Evolutionary conservation across 2,888 invertebrate species (phyloP).

Genomic region (Leptinotarsa peninsularis): DNA sequence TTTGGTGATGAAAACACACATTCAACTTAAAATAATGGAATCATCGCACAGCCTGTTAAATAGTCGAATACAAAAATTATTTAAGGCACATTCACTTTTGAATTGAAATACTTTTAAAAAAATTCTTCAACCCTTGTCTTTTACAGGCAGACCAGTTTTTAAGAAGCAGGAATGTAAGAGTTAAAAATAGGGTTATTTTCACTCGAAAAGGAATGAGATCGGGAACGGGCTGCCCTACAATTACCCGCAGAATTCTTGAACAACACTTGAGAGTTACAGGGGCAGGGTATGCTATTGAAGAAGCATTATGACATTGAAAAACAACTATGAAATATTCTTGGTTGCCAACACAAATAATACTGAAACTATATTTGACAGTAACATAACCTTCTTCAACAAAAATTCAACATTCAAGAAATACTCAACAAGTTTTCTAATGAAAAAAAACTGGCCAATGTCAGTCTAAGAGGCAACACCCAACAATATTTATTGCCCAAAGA

Average conservation of each 20-base stretch:
- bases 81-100: constrained; percentile 49
- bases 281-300: too few relatives aligned
- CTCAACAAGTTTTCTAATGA: neutral
- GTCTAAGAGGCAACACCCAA: neutral
- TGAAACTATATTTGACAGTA: too few relatives aligned
- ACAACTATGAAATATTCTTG: too few relatives aligned
- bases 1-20: constrained; percentile 14
- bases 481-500: neutral
- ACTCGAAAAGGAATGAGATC: too few relatives aligned
- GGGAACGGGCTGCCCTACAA: too few relatives aligned
- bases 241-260: neutral
- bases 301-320: too few relatives aligned
- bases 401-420: neutral
- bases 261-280: neutral
- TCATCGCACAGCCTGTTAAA: constrained; percentile 51
- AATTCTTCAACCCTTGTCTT: neutral
- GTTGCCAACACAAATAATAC: too few relatives aligned
- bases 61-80: constrained; percentile 39
- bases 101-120: constrained; percentile 26
- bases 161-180: neutral
- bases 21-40: constrained; percentile 42
- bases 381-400: neutral
- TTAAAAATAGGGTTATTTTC: neutral
- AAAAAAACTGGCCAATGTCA: neutral
- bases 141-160: neutral